Conservation (phyloP, 2,113 vertebrate species). For the Paratilapia polleni region DNA sequence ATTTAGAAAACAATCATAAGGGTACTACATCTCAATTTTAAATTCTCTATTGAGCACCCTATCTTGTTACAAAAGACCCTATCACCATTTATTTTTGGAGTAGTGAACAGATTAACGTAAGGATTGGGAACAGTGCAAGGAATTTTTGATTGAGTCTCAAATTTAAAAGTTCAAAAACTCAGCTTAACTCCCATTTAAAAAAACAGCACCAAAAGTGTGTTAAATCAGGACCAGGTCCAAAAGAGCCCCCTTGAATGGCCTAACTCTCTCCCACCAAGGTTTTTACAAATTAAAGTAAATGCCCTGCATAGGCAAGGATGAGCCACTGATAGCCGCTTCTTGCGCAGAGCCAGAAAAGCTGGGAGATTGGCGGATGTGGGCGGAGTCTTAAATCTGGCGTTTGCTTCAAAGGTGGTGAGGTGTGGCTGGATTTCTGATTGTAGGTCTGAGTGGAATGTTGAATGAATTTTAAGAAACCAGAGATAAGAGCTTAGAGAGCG, state of each 20-base stretch:
- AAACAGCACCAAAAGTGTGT: slow-evolving; percentile 8
- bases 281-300: slow-evolving; percentile 62
- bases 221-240: slow-evolving; percentile 29
- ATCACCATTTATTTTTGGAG: not conserved
- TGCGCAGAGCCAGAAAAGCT: slow-evolving; percentile 45
- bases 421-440: slow-evolving; percentile 55
- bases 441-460: slow-evolving; percentile 60
- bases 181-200: slow-evolving; percentile 24
- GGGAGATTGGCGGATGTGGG: slow-evolving; percentile 2
- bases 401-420: slow-evolving; percentile 38
- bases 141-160: not conserved
- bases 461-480: slow-evolving; percentile 52
- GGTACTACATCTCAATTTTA: not conserved
- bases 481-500: slow-evolving; percentile 51
- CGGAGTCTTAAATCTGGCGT: slow-evolving; percentile 43
- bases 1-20: not conserved
- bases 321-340: slow-evolving; percentile 55
- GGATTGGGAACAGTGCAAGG: not conserved
- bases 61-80: not conserved
- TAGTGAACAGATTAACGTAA: not conserved
- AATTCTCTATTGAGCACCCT: not conserved
- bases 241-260: slow-evolving; percentile 37
- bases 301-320: slow-evolving; percentile 74
- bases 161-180: slow-evolving; percentile 9
- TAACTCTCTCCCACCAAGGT: slow-evolving; percentile 39